These are phyloP conservation scores for Rhynchophorus ferrugineus DNA, from an alignment of 1,140 invertebrate species.

Conservation along the genomic window DNA sequence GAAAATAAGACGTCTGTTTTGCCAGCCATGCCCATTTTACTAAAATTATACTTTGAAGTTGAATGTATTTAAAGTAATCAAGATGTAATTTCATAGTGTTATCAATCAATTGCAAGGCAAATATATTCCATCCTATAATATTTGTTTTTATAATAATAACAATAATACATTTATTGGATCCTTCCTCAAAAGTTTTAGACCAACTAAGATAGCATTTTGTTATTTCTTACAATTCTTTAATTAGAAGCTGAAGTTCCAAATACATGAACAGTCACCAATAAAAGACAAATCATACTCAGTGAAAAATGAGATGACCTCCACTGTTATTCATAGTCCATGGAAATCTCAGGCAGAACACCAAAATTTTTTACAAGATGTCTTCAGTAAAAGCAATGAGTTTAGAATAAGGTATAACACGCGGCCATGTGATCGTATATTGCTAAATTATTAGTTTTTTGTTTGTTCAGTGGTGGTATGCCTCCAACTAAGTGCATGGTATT, in stretches of 20 bases:
- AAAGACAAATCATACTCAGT: background rate
- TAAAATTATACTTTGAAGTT: too few relatives aligned
- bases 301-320: constrained; percentile 4
- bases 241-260: constrained; percentile 2
- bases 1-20: too few relatives aligned
- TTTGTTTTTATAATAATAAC: too few relatives aligned
- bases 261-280: background rate
- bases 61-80: too few relatives aligned
- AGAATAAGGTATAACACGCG: constrained; percentile 15
- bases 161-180: too few relatives aligned
- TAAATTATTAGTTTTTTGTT: background rate
- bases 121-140: too few relatives aligned
- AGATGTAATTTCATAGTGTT: too few relatives aligned
- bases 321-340: constrained; percentile 16
- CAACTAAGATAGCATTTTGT: background rate
- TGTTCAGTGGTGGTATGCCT: constrained; percentile 1
- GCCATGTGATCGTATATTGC: background rate
- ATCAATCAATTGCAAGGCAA: too few relatives aligned
- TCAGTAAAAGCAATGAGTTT: constrained; percentile 18
- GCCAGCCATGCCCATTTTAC: too few relatives aligned
- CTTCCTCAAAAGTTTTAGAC: too few relatives aligned
- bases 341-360: constrained; percentile 17
- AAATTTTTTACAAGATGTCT: constrained; percentile 18
- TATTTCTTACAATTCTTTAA: background rate
- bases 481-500: constrained; percentile 2